phyloP scores from a whole-genome alignment of 1,140 invertebrate genomes.

The Prorops nasuta region DNA sequence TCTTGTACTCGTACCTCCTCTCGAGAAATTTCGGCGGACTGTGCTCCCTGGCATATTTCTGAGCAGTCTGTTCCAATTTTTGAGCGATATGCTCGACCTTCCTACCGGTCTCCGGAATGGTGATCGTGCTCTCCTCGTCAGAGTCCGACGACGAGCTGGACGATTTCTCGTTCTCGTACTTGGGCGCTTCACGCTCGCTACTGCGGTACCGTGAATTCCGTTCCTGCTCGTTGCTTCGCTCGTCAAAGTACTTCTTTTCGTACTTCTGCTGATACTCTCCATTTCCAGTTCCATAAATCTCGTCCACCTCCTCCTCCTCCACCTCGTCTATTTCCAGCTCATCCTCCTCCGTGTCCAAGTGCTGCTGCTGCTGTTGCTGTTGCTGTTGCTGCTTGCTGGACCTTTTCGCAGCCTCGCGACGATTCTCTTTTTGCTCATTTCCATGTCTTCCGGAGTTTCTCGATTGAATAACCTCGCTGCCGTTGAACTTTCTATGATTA shows the following conservation, averaged over 20 bases:
- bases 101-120: slow-evolving; percentile 47
- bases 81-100: slow-evolving; percentile 55
- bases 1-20: slow-evolving; percentile 38
- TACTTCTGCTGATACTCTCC: slow-evolving; percentile 26
- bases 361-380: too few species aligned
- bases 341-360: slow-evolving; percentile 49
- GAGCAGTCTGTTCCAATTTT: slow-evolving; percentile 53
- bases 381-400: slow-evolving; percentile 26
- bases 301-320: slow-evolving; percentile 17
- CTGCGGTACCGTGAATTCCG: slow-evolving; percentile 14
- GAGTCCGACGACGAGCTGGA: slow-evolving; percentile 42
- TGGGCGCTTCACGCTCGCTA: slow-evolving; percentile 23
- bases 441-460: slow-evolving; percentile 22
- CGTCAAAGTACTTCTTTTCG: slow-evolving; percentile 44
- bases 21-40: slow-evolving; percentile 52
- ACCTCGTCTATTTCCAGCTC: slow-evolving; percentile 38
- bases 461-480: slow-evolving; percentile 14
- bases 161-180: slow-evolving; percentile 47
- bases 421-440: slow-evolving; percentile 17
- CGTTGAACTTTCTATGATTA: slow-evolving; percentile 29
- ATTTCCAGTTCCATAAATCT: slow-evolving; percentile 6
- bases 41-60: slow-evolving; percentile 52
- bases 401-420: slow-evolving; percentile 20
- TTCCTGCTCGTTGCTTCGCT: slow-evolving; percentile 21
- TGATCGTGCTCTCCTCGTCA: slow-evolving; percentile 52